A percentile compares a stretch with the other conserved stretches of the same genome.
Evolutionary conservation across 2,888 invertebrate genomes (phyloP).

Genomic region (Anagyrus pseudococci): DNA sequence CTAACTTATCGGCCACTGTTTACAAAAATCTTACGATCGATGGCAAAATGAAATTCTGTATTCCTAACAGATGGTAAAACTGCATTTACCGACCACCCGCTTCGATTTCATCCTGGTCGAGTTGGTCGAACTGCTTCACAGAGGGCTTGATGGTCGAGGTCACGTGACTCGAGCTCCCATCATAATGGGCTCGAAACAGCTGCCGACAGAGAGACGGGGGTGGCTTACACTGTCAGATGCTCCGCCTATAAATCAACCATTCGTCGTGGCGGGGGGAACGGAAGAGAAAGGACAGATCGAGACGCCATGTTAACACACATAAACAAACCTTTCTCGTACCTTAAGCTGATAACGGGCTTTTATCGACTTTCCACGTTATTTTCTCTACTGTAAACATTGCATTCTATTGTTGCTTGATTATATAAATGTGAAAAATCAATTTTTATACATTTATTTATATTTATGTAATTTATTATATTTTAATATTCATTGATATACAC

Average conservation of each 20-base stretch:
- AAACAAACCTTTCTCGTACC: constrained; percentile 53
- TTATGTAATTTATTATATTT: neutral
- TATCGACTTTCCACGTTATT: constrained; percentile 34
- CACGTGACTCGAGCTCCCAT: constrained; percentile 6
- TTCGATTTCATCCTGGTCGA: too few relatives aligned
- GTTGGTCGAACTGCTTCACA: too few relatives aligned
- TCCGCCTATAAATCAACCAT: constrained; percentile 61
- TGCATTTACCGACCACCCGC: too few relatives aligned
- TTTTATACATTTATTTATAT: neutral
- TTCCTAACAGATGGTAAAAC: too few relatives aligned
- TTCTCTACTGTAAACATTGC: neutral
- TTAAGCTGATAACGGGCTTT: constrained; percentile 28
- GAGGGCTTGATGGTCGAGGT: neutral
- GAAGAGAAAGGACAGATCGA: constrained; percentile 51
- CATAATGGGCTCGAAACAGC: constrained; percentile 45
- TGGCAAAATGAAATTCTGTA: too few relatives aligned
- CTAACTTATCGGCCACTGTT: too few relatives aligned
- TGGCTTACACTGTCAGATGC: constrained; percentile 59
- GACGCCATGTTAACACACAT: constrained; percentile 61
- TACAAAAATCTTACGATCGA: too few relatives aligned
- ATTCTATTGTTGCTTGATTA: neutral
- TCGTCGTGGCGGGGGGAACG: constrained; percentile 35
- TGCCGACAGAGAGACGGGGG: constrained; percentile 50
- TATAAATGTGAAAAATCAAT: neutral
- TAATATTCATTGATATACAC: neutral